Conservation (phyloP, 2,888 invertebrate species). For the Pristionchus arcanus region DNA sequence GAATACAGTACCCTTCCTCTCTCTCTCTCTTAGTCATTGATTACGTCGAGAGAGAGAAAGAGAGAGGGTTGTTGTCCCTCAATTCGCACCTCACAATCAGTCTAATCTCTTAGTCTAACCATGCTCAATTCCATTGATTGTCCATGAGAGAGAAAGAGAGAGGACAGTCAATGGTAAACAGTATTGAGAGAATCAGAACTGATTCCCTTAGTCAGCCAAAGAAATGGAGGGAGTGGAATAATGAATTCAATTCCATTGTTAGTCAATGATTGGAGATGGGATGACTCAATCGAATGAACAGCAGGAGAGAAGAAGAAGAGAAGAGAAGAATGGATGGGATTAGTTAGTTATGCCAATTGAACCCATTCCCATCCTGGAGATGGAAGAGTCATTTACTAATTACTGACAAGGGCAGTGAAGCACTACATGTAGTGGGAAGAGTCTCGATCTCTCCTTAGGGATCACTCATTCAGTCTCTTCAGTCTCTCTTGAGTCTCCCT, state of each 20-base stretch:
- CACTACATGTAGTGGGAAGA: not conserved
- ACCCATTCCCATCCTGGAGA: not conserved
- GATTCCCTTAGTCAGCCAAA: slow-evolving; percentile 13
- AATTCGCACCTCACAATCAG: slow-evolving; percentile 23
- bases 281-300: slow-evolving; percentile 51
- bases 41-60: not conserved
- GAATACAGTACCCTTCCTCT: not conserved
- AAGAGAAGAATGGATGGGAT: not conserved
- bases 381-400: slow-evolving; percentile 12
- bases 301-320: not conserved
- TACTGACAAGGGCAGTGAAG: not conserved
- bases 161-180: slow-evolving; percentile 10
- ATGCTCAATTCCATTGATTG: slow-evolving; percentile 4
- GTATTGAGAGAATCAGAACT: slow-evolving; percentile 33
- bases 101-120: slow-evolving; percentile 48
- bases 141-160: not conserved
- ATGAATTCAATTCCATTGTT: slow-evolving; percentile 29
- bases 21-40: not conserved
- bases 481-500: no score
- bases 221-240: slow-evolving; percentile 14
- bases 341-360: slow-evolving; percentile 41
- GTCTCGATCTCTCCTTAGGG: not conserved
- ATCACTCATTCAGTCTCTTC: not conserved
- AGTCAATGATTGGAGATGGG: slow-evolving; percentile 17
- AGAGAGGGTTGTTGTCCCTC: not conserved